Evolutionary conservation across 1,140 invertebrate genomes (phyloP).

Genomic region (Phenacoccus solenopsis): DNA sequence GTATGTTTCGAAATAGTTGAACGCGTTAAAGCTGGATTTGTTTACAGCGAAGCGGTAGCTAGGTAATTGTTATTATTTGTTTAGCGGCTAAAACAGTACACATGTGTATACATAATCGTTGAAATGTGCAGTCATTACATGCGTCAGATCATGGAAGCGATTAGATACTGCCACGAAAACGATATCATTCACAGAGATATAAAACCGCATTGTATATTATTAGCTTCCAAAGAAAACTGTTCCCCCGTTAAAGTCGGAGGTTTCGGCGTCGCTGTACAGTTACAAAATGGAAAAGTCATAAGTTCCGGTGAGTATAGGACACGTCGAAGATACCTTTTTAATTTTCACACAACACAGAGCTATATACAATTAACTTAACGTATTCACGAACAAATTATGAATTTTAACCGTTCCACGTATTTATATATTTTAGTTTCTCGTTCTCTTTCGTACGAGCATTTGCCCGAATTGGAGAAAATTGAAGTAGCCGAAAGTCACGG

Average conservation of each 20-base stretch:
- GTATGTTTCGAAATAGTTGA: slow-evolving; percentile 97
- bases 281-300: slow-evolving; percentile 51
- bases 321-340: neutral
- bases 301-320: neutral
- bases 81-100: neutral
- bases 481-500: slow-evolving; percentile 28
- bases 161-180: slow-evolving; percentile 93
- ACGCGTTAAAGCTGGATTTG: slow-evolving; percentile 86
- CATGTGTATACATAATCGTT: neutral
- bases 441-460: slow-evolving; percentile 28
- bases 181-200: slow-evolving; percentile 93
- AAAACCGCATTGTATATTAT: slow-evolving; percentile 84
- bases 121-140: slow-evolving; percentile 78
- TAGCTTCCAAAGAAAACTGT: slow-evolving; percentile 92
- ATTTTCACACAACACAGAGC: no score
- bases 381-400: neutral
- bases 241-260: slow-evolving; percentile 94
- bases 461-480: slow-evolving; percentile 30
- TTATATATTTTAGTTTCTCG: slow-evolving; percentile 27
- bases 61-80: slow-evolving; percentile 45
- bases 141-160: slow-evolving; percentile 87
- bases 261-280: slow-evolving; percentile 91
- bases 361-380: no score
- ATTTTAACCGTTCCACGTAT: neutral
- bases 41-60: slow-evolving; percentile 96